Evolutionary conservation across 1,140 invertebrate species (phyloP), one percentile per base, ranked within the genome.

Genomic region (Zaprionus nigranus): DNA sequence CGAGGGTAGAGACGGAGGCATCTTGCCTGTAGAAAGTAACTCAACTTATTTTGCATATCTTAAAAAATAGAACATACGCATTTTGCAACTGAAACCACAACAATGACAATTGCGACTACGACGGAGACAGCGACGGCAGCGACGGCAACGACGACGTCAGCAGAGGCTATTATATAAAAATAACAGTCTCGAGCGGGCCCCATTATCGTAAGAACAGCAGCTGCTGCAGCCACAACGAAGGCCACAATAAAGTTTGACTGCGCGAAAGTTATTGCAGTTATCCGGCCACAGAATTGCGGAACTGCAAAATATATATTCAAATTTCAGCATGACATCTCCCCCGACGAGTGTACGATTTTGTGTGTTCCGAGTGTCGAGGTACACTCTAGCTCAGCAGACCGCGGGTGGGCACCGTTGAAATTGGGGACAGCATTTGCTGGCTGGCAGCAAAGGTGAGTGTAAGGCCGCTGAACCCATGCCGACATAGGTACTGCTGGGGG

Each of bases 11-110:
- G 9, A 38, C 9, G 40, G 15, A 2, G 5, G 26, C 38, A 43
- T 53, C 17, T 60, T 58, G n/a, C n/a, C 40, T 17, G 40, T 30
- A 36, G 43, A 61, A 69, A 73, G 71, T 67, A 79, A 86, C 71
- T 87, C 84, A 88, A 87, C 78, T 88, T 88, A 84, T 81, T 88
- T 83, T 78, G 77, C 84, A 87, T 87, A 87, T 88, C 81, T 84
- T 88, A 66, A 81, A 84, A 87, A 87, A 88, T 81, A 66, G 74
- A 80, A 78, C 83, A 83, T 80, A 80, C 83, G 80, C 83, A 57
- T 64, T 67, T 66, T 65, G 63, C 46, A 38, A 65, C 61, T 66
- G 46, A 60, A 73, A 61, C 69, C 75, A 77, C 68, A 77, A 77
- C 69, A 73, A 77, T 77, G 69, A 73, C 69, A 73, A 71, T 40